Base-by-base conservation (phyloP, 2,888 invertebrate genomes). In the Sarcophaga rosellei region DNA sequence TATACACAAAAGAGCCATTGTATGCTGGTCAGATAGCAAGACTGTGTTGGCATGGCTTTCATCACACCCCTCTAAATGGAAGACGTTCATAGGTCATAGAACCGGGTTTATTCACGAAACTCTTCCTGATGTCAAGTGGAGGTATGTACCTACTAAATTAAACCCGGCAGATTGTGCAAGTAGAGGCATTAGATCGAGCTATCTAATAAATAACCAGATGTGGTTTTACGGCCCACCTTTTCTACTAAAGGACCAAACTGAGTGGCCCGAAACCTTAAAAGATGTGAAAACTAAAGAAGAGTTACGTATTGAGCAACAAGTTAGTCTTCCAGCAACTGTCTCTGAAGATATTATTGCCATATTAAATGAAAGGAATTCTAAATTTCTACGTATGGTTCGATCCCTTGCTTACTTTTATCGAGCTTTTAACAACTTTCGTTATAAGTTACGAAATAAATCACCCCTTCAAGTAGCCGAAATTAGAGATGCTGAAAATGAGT, bases 81-180 rank as follows among this genome's bases (percentile, higher is more conserved):
- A 84, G 4, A 79, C 70, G 0, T 79, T 79, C 35, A 47, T 84
- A 6, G 53, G 62, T 20, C 61, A 69, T 21, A 53, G 76, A 25
- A 66, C 81, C 20, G 63, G 57, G 12, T 81, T 57, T 57, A 76
- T 76, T 25, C 45, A 57, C 1, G 76, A 81, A 45, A 81, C 62
- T 0, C 82, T 70, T 72, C 23, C 76, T 59, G 62, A 77, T 65
- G 63, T 77, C 2, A 77, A 45, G 4, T 80, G 75, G 75, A 62
- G 75, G n/a, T 84, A 84, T 75, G 70, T 80, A 6, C 76, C 84
- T 1, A 79, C 62, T 15, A 75, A 80, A 21, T 15, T 59, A 11
- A 84, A 80, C n/a, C 82, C 66, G 20, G 21, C 82, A n/a, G 80
- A 84, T 61, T 80, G 76, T 45, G 72, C 72, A 17, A 72, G 79